phyloP scores from a whole-genome alignment of 1,140 invertebrate genomes.

The Lineus longissimus region DNA sequence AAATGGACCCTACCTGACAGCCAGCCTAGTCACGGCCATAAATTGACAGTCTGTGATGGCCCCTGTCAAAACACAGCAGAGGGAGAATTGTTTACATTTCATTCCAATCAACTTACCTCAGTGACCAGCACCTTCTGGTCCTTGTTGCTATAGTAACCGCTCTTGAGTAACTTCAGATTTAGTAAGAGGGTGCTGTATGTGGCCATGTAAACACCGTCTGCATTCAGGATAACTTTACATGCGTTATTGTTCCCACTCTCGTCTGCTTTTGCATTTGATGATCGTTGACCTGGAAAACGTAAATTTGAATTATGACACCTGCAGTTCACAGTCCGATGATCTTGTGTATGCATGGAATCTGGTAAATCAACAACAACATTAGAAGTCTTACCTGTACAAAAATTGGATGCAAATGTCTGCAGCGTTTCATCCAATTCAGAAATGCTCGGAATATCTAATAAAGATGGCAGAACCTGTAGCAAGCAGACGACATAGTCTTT shows the following conservation, averaged over 20 bases:
- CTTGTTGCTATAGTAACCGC: conserved; percentile 68
- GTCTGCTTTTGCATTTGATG: neutral
- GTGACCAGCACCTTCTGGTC: conserved; percentile 59
- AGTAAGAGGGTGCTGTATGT: conserved; percentile 79
- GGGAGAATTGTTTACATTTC: neutral
- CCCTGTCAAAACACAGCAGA: too few relatives aligned
- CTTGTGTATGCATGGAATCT: too few relatives aligned
- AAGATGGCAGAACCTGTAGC: conserved; percentile 66
- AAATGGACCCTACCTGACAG: too few relatives aligned
- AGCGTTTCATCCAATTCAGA: conserved; percentile 83
- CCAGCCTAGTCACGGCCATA: too few relatives aligned
- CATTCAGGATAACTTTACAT: conserved; percentile 74
- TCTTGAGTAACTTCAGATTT: conserved; percentile 74
- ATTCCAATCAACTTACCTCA: conserved; percentile 57
- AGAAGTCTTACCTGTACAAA: conserved; percentile 77
- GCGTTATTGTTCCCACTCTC: neutral
- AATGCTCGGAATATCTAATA: conserved; percentile 68
- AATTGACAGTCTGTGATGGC: too few relatives aligned
- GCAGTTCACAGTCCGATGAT: too few relatives aligned
- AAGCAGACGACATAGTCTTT: conserved; percentile 71
- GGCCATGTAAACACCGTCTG: conserved; percentile 88
- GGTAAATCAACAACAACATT: too few relatives aligned
- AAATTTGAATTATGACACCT: too few relatives aligned
- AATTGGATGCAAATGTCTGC: conserved; percentile 85
- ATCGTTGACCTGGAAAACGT: too few relatives aligned